A percentile compares a stretch with the other conserved stretches of the same genome.
phyloP scores from a whole-genome alignment of 2,797 vertebrate species.

The Molossus molossus region DNA sequence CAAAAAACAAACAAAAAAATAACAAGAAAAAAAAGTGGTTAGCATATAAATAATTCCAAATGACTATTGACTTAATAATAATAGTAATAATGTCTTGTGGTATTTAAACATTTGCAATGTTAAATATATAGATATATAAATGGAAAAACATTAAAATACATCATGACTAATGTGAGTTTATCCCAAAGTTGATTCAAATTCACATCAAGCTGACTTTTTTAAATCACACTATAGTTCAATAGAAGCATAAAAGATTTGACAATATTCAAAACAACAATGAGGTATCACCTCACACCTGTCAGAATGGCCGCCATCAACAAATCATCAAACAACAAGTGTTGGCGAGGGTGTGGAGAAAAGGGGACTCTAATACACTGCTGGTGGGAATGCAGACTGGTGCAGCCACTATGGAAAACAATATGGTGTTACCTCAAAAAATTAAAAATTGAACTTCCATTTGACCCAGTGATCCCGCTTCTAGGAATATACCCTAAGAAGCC shows the following conservation, averaged over 20 bases:
- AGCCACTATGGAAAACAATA: too few species aligned
- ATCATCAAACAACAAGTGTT: too few species aligned
- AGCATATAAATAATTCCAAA: neutral
- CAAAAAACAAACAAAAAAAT: slow-evolving; percentile 3
- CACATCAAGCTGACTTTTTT: neutral
- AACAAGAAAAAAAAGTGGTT: neutral
- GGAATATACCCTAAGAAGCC: too few species aligned
- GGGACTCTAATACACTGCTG: too few species aligned
- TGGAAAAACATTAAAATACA: slow-evolving; percentile 37
- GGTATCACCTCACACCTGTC: too few species aligned
- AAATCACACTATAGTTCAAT: slow-evolving; percentile 4
- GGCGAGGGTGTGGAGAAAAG: too few species aligned
- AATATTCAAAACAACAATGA: neutral
- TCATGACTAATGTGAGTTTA: neutral
- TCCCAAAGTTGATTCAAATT: slow-evolving; percentile 51
- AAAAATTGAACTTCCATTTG: too few species aligned
- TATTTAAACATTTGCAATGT: neutral
- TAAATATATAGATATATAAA: slow-evolving; percentile 3
- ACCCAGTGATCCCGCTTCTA: too few species aligned
- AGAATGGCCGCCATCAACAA: too few species aligned
- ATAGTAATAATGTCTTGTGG: neutral
- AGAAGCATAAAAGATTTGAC: slow-evolving; percentile 27
- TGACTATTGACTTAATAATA: slow-evolving; percentile 38
- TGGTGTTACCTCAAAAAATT: too few species aligned
- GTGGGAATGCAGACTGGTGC: too few species aligned